Evolutionary conservation across 2,888 invertebrate genomes (phyloP), one percentile per base, ranked within the genome.

Genomic region (Oligia latruncula): DNA sequence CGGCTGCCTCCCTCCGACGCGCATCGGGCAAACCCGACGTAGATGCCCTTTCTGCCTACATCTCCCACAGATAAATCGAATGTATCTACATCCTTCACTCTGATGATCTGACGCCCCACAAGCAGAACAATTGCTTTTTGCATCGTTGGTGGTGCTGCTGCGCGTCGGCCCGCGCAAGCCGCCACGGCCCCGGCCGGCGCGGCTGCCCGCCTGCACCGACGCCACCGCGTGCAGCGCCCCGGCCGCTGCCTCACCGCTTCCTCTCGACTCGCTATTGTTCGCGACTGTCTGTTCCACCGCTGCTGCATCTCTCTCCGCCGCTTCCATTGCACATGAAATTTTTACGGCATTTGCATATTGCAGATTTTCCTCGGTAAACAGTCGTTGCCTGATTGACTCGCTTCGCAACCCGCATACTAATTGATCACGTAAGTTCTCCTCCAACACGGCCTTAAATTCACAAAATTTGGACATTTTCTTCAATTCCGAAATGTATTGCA

Each of bases 31-130:
- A 11, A 83, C 81, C 2, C 83, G 77, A 58, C 80, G 77, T 17
- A 87, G 60, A 43, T 86, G 87, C 0, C 85, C 88, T 11, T 9
- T 55, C 15, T 40, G 65, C 15, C 58, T 74, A 62, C 84, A 85
- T 20, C 49, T 68, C 3, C 77, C 80, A 65, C 84, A 87, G 15
- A 52, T 72, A 40, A 71, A 83, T 0, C 77, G 55, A 15, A 46
- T 74, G 65, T 82, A 84, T 11, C 82, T 67, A 43, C 85, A 86
- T 1, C 60, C 43, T 20, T 55, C 67, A 15, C 29, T 73, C 20
- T 55, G 58, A 17, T 83, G 79, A 4, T 70, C 20, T 0, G 58
- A 23, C 0, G 60, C 65, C 2, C 80, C 76, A 58, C 74, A 77
- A 64, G 40, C 64, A n/a, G n/a, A n/a, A n/a, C n/a, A n/a, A n/a